Evolutionary conservation across 1,140 invertebrate species (phyloP), one percentile per base, ranked within the genome.

Genomic region (Aricia agestis): DNA sequence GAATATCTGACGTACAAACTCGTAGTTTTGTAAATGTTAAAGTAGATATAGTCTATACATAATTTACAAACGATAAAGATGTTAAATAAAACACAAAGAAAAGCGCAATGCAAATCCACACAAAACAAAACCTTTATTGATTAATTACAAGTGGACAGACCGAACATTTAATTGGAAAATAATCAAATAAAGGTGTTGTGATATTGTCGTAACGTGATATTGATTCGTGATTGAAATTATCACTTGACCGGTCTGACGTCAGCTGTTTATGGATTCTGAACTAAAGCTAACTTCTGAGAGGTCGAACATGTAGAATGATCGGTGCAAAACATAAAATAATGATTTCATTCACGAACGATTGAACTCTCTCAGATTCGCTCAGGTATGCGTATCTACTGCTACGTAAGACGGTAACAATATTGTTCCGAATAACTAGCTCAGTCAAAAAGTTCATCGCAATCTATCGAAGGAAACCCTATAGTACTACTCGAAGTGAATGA

Each of bases 351-450:
- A 85, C 84, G 88, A 87, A 83, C 45, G 80, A 84, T 83, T 85
- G 82, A 87, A 84, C 82, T 77, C 81, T 81, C 77, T 87, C 88
- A 89, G 87, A 87, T 82, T 86, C 86, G 81, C 83, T 85, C 87
- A 88, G 86, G 86, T 83, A 80, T 88, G 83, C 87, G 88, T 87
- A 87, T 89, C 89, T 89, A 91, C 85, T 80, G 82, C 82, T 87
- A 89, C 73, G 79, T 74, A 83, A 58, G 76, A 73, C 72, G 66
- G 70, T 52, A 73, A 63, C 66, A 70, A 71, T 36, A 78, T 72
- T 69, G 71, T n/a, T 41, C 31, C 32, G n/a, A 70, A 74, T 63
- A 52, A 65, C 17, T 70, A 70, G 68, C 68, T 61, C 59, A 63
- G 61, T 63, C 58, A 70, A 41, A 65, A 65, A 63, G 11, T 70